phyloP scores from a whole-genome alignment of 2,888 invertebrate species.

The Autographa pulchrina region DNA sequence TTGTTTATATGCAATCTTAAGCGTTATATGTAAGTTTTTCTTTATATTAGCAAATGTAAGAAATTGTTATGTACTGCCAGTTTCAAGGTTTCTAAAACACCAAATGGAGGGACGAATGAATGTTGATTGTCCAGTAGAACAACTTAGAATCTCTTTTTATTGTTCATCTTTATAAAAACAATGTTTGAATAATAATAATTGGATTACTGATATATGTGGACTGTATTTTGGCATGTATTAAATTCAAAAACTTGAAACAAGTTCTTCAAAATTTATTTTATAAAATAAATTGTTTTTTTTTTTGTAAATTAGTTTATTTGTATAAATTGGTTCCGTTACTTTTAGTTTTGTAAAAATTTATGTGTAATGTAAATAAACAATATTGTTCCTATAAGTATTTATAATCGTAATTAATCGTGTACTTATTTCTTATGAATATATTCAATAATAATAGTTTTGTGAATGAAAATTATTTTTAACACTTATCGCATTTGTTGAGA shows the following conservation, averaged over 20 bases:
- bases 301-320: slow-evolving; percentile 19
- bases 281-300: slow-evolving; percentile 19
- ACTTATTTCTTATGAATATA: slow-evolving; percentile 54
- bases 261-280: slow-evolving; percentile 46
- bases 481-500: neutral
- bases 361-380: slow-evolving; percentile 54
- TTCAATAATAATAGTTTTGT: slow-evolving; percentile 46
- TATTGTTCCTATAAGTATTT: slow-evolving; percentile 57
- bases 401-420: slow-evolving; percentile 56
- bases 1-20: slow-evolving; percentile 72
- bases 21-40: slow-evolving; percentile 71
- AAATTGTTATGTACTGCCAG: slow-evolving; percentile 84
- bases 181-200: slow-evolving; percentile 37
- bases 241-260: slow-evolving; percentile 37
- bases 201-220: slow-evolving; percentile 43
- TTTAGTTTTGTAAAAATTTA: slow-evolving; percentile 37
- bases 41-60: slow-evolving; percentile 72
- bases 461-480: slow-evolving; percentile 35
- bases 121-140: slow-evolving; percentile 71
- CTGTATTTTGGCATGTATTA: slow-evolving; percentile 37
- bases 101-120: slow-evolving; percentile 74
- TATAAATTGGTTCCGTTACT: slow-evolving; percentile 7
- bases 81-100: slow-evolving; percentile 84
- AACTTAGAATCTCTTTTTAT: slow-evolving; percentile 59
- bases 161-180: slow-evolving; percentile 40